Percentiles rank a stretch among this genome's conserved stretches.
phyloP scores from a whole-genome alignment of 2,888 invertebrate genomes.

The Therioaphis trifolii region DNA sequence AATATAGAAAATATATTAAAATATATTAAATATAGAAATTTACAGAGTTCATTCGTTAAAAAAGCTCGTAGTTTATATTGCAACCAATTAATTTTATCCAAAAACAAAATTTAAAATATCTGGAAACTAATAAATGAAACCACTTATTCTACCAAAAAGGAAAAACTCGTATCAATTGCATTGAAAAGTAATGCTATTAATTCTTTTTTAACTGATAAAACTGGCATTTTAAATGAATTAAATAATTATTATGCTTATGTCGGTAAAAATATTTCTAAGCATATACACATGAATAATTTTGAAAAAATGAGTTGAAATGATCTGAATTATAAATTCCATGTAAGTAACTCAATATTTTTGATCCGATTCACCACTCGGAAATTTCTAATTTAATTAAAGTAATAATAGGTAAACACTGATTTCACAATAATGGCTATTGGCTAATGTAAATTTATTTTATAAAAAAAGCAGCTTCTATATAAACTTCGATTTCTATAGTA shows the following conservation, averaged over 20 bases:
- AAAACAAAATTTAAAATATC: not conserved
- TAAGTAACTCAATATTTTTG: not conserved
- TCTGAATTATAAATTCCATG: not conserved
- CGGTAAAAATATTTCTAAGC: slow-evolving; percentile 4
- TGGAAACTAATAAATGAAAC: slow-evolving; percentile 26
- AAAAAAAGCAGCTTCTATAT: not conserved
- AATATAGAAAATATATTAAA: no score
- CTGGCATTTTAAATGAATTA: not conserved
- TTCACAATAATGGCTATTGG: not conserved
- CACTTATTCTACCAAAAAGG: not conserved
- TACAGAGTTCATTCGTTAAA: not conserved
- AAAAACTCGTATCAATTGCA: not conserved
- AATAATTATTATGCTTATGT: slow-evolving; percentile 7
- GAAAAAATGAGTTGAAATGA: not conserved
- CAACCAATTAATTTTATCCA: not conserved
- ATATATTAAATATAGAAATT: slow-evolving; percentile 6
- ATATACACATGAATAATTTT: not conserved
- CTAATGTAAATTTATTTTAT: not conserved
- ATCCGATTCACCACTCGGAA: not conserved
- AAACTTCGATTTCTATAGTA: no score
- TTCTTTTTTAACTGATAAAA: slow-evolving; percentile 7
- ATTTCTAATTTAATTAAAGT: not conserved
- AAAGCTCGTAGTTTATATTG: not conserved
- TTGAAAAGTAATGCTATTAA: not conserved
- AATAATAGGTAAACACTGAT: not conserved